Evolutionary conservation across 2,113 vertebrate genomes (phyloP).

Genomic region (Pygathrix nemaeus): DNA sequence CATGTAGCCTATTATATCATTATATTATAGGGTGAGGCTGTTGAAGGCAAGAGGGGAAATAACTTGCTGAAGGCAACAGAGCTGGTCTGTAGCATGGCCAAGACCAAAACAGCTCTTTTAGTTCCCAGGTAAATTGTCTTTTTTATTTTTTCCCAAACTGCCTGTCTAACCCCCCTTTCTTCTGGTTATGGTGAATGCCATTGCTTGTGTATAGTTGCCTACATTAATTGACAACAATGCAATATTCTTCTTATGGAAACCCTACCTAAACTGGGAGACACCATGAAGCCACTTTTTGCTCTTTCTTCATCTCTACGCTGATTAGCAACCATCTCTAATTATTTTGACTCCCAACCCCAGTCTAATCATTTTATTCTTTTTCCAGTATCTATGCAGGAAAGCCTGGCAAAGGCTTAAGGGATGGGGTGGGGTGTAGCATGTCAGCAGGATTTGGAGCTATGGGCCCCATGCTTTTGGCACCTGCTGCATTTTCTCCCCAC

Average conservation of each 20-base stretch:
- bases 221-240: neutral
- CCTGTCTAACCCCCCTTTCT: neutral
- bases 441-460: conserved; percentile 42
- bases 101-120: neutral
- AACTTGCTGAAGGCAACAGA: neutral
- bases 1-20: neutral
- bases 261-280: neutral
- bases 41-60: neutral
- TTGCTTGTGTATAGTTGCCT: neutral
- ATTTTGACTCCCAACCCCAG: neutral
- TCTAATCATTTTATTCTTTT: neutral
- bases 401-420: neutral
- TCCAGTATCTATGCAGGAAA: neutral
- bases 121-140: neutral
- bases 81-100: neutral
- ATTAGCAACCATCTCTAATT: neutral
- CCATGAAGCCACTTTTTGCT: neutral
- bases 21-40: neutral
- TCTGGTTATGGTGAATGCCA: neutral
- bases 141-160: neutral
- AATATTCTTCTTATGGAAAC: neutral
- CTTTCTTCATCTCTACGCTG: neutral
- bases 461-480: conserved; percentile 53
- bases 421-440: neutral
- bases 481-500: conserved; percentile 66